Conservation (phyloP, 2,888 invertebrate species). For the Germaria angustata region DNA sequence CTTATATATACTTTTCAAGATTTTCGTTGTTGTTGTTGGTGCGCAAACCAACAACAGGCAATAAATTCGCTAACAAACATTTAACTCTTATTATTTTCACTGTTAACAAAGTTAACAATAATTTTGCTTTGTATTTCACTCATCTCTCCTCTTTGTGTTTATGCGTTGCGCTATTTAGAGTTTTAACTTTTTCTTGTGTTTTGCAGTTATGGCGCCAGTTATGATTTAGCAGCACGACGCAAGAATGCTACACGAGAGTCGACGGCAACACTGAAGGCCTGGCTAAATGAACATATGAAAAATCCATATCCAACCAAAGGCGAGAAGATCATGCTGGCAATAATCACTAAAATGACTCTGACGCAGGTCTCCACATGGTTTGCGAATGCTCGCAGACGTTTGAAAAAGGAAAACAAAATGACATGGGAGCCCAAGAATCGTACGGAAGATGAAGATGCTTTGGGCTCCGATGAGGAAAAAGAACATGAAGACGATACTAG, state of each 20-base stretch:
- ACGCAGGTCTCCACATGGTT: constrained; percentile 99
- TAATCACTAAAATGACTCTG: constrained; percentile 96
- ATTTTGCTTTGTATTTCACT: constrained; percentile 63
- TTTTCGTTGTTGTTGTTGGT: constrained; percentile 26
- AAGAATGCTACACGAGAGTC: constrained; percentile 99
- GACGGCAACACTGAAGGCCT: constrained; percentile 97
- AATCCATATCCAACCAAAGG: constrained; percentile 98
- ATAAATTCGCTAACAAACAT: constrained; percentile 39
- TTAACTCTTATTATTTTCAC: constrained; percentile 57
- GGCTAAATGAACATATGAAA: constrained; percentile 98
- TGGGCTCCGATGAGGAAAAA: constrained; percentile 90
- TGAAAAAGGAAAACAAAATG: constrained; percentile 99
- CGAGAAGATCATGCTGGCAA: constrained; percentile 97
- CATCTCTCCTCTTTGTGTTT: constrained; percentile 53
- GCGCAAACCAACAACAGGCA: constrained; percentile 48
- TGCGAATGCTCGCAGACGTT: constrained; percentile 94
- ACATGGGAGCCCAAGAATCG: constrained; percentile 97
- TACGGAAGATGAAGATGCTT: constrained; percentile 91
- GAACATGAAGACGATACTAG: constrained; percentile 79
- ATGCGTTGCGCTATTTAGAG: not conserved
- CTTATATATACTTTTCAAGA: not conserved
- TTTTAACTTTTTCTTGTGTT: not conserved
- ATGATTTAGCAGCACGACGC: constrained; percentile 95
- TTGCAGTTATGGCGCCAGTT: constrained; percentile 93
- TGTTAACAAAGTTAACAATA: constrained; percentile 65